Evolutionary conservation across 2,797 vertebrate genomes (phyloP).

Genomic region (Neosilurus mollespiculum): DNA sequence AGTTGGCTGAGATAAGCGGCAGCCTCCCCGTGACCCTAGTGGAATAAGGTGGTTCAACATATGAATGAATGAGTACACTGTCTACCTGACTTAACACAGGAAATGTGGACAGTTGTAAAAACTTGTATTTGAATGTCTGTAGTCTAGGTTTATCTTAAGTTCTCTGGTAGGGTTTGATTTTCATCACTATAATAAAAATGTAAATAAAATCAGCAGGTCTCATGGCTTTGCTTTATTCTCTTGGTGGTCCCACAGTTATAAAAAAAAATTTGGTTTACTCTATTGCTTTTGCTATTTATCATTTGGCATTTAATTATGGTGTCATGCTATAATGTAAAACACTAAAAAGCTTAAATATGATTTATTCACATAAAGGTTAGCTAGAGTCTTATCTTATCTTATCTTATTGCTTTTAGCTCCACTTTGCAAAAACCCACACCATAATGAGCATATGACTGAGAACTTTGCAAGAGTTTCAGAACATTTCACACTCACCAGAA

Average conservation of each 20-base stretch:
- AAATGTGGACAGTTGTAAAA: background rate
- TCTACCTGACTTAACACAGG: background rate
- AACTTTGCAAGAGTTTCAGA: background rate
- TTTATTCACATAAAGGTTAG: background rate
- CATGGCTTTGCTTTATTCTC: background rate
- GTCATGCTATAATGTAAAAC: background rate
- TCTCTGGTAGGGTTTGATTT: background rate
- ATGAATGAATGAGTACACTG: too few relatives aligned
- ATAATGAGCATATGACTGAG: background rate
- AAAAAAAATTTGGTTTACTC: background rate
- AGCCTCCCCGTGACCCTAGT: too few relatives aligned
- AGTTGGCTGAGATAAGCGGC: too few relatives aligned
- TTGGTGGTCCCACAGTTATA: background rate
- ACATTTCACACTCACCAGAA: background rate
- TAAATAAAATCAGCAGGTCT: background rate
- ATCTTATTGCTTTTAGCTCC: background rate
- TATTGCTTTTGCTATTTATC: background rate
- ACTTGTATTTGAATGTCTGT: background rate
- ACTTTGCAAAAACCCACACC: conserved; percentile 1
- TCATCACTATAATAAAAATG: background rate
- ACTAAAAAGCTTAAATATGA: background rate
- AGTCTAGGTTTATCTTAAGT: background rate
- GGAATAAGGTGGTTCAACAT: too few relatives aligned
- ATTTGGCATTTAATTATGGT: background rate
- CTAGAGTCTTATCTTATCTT: background rate